Conservation (phyloP, 2,113 vertebrate genomes). For the Pantherophis guttatus region DNA sequence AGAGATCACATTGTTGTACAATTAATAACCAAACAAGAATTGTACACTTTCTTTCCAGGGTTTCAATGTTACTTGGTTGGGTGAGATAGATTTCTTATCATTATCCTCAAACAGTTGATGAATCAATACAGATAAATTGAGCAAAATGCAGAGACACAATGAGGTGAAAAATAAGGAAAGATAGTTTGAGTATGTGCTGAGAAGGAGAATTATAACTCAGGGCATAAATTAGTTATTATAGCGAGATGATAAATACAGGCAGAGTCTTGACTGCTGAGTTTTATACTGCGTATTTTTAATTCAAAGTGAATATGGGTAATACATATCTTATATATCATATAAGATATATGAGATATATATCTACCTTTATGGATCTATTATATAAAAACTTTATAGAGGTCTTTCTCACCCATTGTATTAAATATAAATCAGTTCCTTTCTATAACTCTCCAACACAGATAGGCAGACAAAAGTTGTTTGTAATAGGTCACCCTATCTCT, state of each 20-base stretch:
- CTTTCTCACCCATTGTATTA: background rate
- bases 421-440: background rate
- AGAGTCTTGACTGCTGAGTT: background rate
- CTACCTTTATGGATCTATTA: background rate
- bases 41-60: background rate
- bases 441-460: background rate
- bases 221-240: background rate
- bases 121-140: background rate
- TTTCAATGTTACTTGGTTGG: background rate
- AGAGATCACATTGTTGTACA: background rate
- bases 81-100: background rate
- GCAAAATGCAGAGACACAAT: background rate
- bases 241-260: background rate
- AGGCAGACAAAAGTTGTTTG: background rate
- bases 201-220: background rate
- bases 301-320: background rate
- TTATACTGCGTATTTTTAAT: background rate
- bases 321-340: background rate
- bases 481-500: background rate
- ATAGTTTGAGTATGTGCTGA: background rate
- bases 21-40: background rate
- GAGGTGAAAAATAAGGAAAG: background rate
- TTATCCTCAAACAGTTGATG: background rate
- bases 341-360: no score
- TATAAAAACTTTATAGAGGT: background rate